Base-by-base conservation (phyloP, 1,140 invertebrate genomes). In the Idris sp. region DNA sequence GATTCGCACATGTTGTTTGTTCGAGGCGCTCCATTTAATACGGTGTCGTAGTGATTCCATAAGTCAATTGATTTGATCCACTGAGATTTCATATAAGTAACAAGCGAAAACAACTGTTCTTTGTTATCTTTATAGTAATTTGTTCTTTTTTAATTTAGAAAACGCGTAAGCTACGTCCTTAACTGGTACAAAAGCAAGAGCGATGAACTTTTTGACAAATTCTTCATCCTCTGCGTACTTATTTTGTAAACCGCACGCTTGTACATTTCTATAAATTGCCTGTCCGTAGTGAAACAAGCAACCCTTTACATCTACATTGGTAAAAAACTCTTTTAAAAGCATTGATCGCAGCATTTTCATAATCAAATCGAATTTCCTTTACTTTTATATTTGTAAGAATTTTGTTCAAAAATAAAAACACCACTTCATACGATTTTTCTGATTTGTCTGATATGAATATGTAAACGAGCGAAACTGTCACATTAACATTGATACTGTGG, bases 401-500 rank as follows among this genome's bases (percentile, higher is more conserved):
- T 13, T 25, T 4, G 2, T 1, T 14, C n/a, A n/a, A n/a, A n/a
- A n/a, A n/a, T n/a, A n/a, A n/a, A n/a, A n/a, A n/a, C n/a, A n/a
- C n/a, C n/a, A n/a, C n/a, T n/a, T n/a, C n/a, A 30, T 38, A 54
- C 1, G 33, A 13, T 15, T 40, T 54, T 40, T 54, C 14, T 33
- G n/a, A 10, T 9, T 38, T 35, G 7, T 51, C 33, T 1, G 14
- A 35, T 22, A 38, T 11, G 18, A 51, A 14, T 2, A 54, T 28
- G 11, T 54, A 54, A 10, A 54, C 22, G 2, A 38, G 35, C 15
- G 49, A 35, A 11, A 54, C 1, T 13, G 30, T 14, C 1, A 10
- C 4, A 11, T 16, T 13, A 9, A 25, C 3, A 1, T 5, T 1
- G 7, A 15, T 8, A n/a, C 49, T 14, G 33, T 54, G 49, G 4